Evolutionary conservation across 1,140 invertebrate species (phyloP).

Genomic region (Drosophila burlai): DNA sequence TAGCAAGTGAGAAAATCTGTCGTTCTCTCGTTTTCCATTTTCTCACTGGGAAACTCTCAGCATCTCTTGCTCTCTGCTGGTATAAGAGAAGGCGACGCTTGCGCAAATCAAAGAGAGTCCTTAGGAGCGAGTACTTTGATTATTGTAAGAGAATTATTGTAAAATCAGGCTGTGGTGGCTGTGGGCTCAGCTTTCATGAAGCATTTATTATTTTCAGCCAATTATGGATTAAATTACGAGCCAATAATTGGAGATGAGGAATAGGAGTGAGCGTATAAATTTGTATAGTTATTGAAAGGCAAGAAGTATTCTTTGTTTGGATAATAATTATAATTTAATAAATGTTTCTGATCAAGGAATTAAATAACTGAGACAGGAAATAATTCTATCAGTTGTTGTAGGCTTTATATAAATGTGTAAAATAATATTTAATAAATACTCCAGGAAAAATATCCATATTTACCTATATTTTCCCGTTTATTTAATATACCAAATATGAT

Average conservation of each 20-base stretch:
- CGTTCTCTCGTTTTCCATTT: slow-evolving; percentile 2
- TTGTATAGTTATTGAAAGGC: background rate
- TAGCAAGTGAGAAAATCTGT: slow-evolving; percentile 26
- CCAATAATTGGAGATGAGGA: background rate
- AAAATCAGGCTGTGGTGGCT: slow-evolving; percentile 52
- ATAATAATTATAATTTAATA: background rate
- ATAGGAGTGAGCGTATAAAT: background rate
- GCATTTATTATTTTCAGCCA: slow-evolving; percentile 25
- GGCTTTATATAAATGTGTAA: background rate
- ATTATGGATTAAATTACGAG: slow-evolving; percentile 6
- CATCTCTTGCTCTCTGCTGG: slow-evolving; percentile 16
- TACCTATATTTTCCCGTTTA: background rate
- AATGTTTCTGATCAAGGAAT: too few species aligned
- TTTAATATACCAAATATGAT: background rate
- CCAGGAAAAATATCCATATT: background rate
- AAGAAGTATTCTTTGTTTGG: background rate
- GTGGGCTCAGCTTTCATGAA: slow-evolving; percentile 15
- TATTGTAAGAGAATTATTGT: slow-evolving; percentile 53
- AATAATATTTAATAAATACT: background rate
- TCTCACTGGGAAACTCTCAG: slow-evolving; percentile 15
- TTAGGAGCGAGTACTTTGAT: slow-evolving; percentile 47
- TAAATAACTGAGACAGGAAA: background rate
- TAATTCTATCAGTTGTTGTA: background rate
- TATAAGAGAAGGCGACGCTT: slow-evolving; percentile 61
- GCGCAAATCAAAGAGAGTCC: slow-evolving; percentile 24